phyloP scores from a whole-genome alignment of 2,888 invertebrate species.

The Drosophila demipolita region DNA sequence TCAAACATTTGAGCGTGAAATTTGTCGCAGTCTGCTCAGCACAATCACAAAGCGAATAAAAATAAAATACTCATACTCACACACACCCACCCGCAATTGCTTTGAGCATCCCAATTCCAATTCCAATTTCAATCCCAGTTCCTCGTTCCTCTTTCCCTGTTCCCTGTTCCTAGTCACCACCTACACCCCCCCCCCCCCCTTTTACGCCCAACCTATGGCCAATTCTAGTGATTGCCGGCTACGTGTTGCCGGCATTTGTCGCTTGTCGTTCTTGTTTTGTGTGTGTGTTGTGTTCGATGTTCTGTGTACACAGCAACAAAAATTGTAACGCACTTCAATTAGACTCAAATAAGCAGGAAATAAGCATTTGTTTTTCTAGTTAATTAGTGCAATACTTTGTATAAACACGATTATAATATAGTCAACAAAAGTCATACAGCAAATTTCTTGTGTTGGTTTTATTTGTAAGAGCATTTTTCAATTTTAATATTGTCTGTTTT shows the following conservation, averaged over 20 bases:
- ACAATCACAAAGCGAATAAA: constrained; percentile 17
- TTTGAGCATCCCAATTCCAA: constrained; percentile 15
- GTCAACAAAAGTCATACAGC: background rate
- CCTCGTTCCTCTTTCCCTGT: background rate
- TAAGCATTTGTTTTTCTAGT: background rate
- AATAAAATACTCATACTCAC: constrained; percentile 15
- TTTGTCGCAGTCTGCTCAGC: constrained; percentile 64
- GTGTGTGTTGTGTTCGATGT: constrained; percentile 40
- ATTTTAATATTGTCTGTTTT: background rate
- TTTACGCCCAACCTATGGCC: constrained; percentile 18
- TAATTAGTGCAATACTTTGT: background rate
- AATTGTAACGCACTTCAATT: background rate
- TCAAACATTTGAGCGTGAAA: constrained; percentile 80
- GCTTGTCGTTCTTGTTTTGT: constrained; percentile 48
- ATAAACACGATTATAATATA: background rate
- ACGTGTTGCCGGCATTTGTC: constrained; percentile 80
- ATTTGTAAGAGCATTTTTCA: background rate
- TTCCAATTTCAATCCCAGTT: constrained; percentile 2
- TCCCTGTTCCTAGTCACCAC: background rate
- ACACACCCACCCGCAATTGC: constrained; percentile 52
- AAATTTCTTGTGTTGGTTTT: background rate
- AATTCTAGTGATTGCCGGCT: constrained; percentile 71
- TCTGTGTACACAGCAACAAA: constrained; percentile 16
- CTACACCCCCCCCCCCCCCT: background rate
- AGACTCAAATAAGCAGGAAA: background rate